Evolutionary conservation across 2,113 vertebrate species (phyloP), one percentile per base, ranked within the genome.

Genomic region (Camelus bactrianus): DNA sequence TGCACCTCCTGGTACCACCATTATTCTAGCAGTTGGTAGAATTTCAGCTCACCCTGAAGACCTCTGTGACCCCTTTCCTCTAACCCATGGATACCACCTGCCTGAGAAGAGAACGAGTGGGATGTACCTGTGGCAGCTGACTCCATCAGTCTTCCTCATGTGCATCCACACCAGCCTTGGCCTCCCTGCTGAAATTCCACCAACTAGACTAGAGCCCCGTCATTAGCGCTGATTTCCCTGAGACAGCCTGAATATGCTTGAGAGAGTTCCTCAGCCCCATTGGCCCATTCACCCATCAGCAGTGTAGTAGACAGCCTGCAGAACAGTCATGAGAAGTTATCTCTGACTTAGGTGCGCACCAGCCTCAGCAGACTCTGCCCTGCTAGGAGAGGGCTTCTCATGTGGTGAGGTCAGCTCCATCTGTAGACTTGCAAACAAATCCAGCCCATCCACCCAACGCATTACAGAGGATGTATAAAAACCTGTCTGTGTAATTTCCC

Each of bases 41-140:
- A 91, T 86, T 81, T 77, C n/a, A 87, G 73, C 10, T 81, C 10
- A 54, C 13, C 9, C 17, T 48, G 30, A 80, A 86, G 72, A 75
- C 3, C 14, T 54, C 48, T 60, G 16, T 83, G 89, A 19, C 16
- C 16, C 28, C 22, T 79, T 93, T 72, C 62, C 79, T 32, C 24
- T 91, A 38, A 46, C 26, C 16, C 7, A 2, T 22, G 26, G 30
- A 24, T 13, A 30, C 28, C 30, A 35, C 5, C 15, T 58, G 38
- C 32, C 32, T 28, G 12, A 28, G 26, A 26, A 1, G 38, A 67
- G 32, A 79, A 50, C 32, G 7, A 16, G 16, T 17, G 38, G 35
- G 48, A 24, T 35, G 38, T 15, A 6, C 38, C 35, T 14, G 3
- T 6, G 48, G 19, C 20, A 15, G 7, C 5, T 28, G 16, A 64